Evolutionary conservation across 1,140 invertebrate species (phyloP).

Genomic region (Chelonus insularis): DNA sequence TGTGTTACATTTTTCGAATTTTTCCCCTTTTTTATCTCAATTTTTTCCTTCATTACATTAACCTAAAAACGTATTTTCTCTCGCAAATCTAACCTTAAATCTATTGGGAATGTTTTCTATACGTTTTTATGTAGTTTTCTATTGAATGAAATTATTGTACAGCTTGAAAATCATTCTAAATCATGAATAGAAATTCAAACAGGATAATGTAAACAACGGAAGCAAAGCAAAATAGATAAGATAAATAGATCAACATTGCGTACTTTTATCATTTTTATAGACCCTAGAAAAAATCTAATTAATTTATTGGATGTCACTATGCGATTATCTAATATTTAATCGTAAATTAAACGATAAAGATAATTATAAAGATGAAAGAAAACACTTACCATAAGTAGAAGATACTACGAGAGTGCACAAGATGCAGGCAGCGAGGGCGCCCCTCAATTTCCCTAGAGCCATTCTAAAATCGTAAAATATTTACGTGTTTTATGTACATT

Average conservation of each 20-base stretch:
- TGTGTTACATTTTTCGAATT: not conserved
- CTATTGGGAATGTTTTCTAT: too few relatives aligned
- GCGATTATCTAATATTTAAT: too few relatives aligned
- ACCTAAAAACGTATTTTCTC: too few relatives aligned
- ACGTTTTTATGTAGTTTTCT: too few relatives aligned
- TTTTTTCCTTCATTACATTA: not conserved
- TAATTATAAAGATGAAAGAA: constrained; percentile 19
- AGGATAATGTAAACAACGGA: not conserved
- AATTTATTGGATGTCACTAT: too few relatives aligned
- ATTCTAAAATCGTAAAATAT: constrained; percentile 27
- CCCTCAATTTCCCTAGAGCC: constrained; percentile 29
- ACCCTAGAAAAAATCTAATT: too few relatives aligned
- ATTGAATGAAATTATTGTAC: not conserved
- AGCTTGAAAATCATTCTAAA: not conserved
- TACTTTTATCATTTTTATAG: too few relatives aligned
- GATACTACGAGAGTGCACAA: constrained; percentile 32
- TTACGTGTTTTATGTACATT: not conserved
- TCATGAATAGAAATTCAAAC: not conserved
- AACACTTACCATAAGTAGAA: constrained; percentile 28
- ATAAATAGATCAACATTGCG: not conserved
- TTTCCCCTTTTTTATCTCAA: not conserved
- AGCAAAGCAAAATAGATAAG: not conserved
- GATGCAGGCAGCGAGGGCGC: constrained; percentile 34
- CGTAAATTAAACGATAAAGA: not conserved
- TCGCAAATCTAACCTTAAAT: too few relatives aligned